Conservation (phyloP, 2,888 invertebrate species). For the Sicus ferrugineus region DNA sequence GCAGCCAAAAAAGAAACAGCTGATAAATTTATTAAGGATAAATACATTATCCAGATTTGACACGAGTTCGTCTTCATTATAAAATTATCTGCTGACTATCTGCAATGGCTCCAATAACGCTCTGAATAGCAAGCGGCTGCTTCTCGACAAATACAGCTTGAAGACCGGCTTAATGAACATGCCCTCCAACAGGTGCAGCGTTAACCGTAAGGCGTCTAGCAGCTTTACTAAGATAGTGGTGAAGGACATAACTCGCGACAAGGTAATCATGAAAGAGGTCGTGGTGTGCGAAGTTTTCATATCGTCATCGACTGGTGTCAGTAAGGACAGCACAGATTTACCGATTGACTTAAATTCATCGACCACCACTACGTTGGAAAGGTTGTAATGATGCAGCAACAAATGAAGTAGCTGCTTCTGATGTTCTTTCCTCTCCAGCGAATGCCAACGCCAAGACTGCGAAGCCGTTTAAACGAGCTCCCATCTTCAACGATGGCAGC, state of each 20-base stretch:
- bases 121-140: constrained; percentile 92
- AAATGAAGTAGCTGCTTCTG: not conserved
- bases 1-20: no score
- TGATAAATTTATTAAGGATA: no score
- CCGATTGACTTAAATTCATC: constrained; percentile 25
- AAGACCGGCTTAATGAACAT: constrained; percentile 93
- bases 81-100: constrained; percentile 82
- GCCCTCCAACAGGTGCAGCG: constrained; percentile 90
- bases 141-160: constrained; percentile 93
- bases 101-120: constrained; percentile 64
- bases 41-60: constrained; percentile 98
- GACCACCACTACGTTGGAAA: not conserved
- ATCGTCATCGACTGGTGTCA: constrained; percentile 19
- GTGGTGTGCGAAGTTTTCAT: constrained; percentile 68
- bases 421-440: constrained; percentile 8
- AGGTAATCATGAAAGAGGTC: constrained; percentile 98
- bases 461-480: constrained; percentile 58
- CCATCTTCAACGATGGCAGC: constrained; percentile 59
- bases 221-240: constrained; percentile 80
- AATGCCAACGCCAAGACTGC: constrained; percentile 35
- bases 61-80: constrained; percentile 91
- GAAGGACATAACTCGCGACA: constrained; percentile 94
- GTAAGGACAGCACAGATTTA: constrained; percentile 24
- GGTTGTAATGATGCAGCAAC: not conserved
- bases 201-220: constrained; percentile 87